Conservation (phyloP, 92 coral and sea anemone species). For the Bergia puertoricense region DNA sequence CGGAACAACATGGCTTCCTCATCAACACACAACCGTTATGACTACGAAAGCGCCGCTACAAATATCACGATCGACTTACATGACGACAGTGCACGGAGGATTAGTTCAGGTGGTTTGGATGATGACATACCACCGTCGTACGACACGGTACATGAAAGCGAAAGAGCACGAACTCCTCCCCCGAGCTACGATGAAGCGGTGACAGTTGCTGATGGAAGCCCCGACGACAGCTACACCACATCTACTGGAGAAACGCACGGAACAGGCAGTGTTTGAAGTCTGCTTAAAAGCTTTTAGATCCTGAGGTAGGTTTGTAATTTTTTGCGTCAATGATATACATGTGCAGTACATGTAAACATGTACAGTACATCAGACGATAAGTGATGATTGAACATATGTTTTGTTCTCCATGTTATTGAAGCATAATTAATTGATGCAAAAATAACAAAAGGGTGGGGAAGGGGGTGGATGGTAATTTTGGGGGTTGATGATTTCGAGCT, state of each 20-base stretch:
- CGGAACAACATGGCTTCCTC: slow-evolving; percentile 40
- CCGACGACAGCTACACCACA: background rate
- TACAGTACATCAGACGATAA: no score
- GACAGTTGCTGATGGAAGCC: slow-evolving; percentile 1
- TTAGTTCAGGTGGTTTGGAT: background rate
- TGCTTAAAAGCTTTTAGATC: slow-evolving; percentile 6
- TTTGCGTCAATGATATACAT: no score
- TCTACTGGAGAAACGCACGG: background rate
- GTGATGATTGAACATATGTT: no score
- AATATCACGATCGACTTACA: slow-evolving; percentile 35
- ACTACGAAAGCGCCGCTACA: slow-evolving; percentile 37
- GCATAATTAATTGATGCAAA: no score
- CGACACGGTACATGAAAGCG: slow-evolving; percentile 8
- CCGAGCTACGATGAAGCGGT: slow-evolving; percentile 40
- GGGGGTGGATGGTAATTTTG: no score
- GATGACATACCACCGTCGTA: slow-evolving; percentile 31
- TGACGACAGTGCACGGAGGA: slow-evolving; percentile 11
- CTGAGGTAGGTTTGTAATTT: slow-evolving; percentile 17
- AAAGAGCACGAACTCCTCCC: slow-evolving; percentile 25
- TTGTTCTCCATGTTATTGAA: no score
- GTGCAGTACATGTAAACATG: no score
- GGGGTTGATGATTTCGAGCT: no score
- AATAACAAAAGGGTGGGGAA: no score
- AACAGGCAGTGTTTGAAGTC: background rate
- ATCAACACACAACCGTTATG: background rate